These are phyloP conservation scores for Cheilosia scutellata DNA, from an alignment of 2,888 invertebrate genomes.

Conservation along the genomic window DNA sequence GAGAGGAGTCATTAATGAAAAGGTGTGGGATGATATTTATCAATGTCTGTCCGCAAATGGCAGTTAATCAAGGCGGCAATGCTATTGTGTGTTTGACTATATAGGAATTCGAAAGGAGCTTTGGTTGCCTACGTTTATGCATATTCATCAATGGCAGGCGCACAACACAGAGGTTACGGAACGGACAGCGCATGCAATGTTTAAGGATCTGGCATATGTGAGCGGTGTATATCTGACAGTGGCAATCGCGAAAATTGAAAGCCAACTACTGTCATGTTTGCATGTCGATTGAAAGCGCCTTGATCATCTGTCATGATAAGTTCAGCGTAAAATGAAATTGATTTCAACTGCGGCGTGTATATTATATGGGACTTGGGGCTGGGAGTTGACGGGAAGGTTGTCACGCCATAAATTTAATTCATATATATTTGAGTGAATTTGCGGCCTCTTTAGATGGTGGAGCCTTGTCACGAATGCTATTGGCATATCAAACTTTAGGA, in stretches of 20 bases:
- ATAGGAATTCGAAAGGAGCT: slow-evolving; percentile 66
- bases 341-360: slow-evolving; percentile 3
- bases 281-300: slow-evolving; percentile 62
- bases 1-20: slow-evolving; percentile 69
- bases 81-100: slow-evolving; percentile 51
- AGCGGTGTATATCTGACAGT: slow-evolving; percentile 51
- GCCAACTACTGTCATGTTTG: slow-evolving; percentile 73
- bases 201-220: slow-evolving; percentile 48
- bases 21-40: slow-evolving; percentile 82
- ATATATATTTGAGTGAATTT: slow-evolving; percentile 3
- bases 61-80: slow-evolving; percentile 73
- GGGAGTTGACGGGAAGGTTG: slow-evolving; percentile 6
- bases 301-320: slow-evolving; percentile 69
- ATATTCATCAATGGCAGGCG: slow-evolving; percentile 58
- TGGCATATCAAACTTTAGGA: background rate
- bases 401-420: background rate
- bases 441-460: slow-evolving; percentile 21
- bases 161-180: slow-evolving; percentile 3
- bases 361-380: background rate
- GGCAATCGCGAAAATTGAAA: slow-evolving; percentile 66
- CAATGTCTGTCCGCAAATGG: slow-evolving; percentile 79
- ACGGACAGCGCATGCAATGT: slow-evolving; percentile 23
- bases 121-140: slow-evolving; percentile 13
- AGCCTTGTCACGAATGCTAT: slow-evolving; percentile 2
- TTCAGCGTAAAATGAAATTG: slow-evolving; percentile 45